Base-by-base conservation (phyloP, 2,797 vertebrate genomes). In the Hippocampus kuda region DNA sequence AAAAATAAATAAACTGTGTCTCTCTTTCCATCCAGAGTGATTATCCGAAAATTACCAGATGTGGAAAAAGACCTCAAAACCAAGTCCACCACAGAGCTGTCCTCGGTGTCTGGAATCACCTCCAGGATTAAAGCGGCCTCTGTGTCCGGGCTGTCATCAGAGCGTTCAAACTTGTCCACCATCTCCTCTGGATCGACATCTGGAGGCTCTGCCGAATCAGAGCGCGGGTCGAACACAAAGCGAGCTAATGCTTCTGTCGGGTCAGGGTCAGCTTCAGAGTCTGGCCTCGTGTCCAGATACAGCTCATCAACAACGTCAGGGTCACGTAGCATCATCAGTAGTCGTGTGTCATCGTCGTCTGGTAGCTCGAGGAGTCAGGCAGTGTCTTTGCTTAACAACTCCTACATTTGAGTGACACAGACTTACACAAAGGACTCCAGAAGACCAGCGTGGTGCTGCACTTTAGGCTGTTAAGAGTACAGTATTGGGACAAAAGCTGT, bases 331-430 rank as follows among this genome's bases (percentile, higher is more conserved):
- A 27, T 70, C 56, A 71, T 81, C 73, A 77, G 75, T 57, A 68
- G 73, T 5, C 81, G 76, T 0, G 72, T 41, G 26, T 85, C 86
- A 0, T 80, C 84, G 0, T 9, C 79, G 65, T 84, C 88, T 0
- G 77, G 63, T 34, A 64, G 71, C 61, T 62, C 72, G 0, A 71
- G 62, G 61, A 83, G 67, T 0, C 72, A 79, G 64, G 62, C 67
- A 0, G 72, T 56, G 2, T 74, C 68, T 0, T 86, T 87, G 54
- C 44, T 75, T 10, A 88, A 83, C 79, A 90, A 85, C 75, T 79
- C 88, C 22, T 91, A 85, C 18, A 83, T 91, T 27, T 91, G 72
- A 88, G 63, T 5, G 1, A 68, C 70, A 44, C 6, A n/a, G n/a
- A 49, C 20, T 4, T 3, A 12, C 57, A 16, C 12, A 30, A 63